Percentiles rank a stretch among this genome's conserved stretches.
These are phyloP conservation scores for Brenthis ino DNA, from an alignment of 2,888 invertebrate species.

Conservation along the genomic window DNA sequence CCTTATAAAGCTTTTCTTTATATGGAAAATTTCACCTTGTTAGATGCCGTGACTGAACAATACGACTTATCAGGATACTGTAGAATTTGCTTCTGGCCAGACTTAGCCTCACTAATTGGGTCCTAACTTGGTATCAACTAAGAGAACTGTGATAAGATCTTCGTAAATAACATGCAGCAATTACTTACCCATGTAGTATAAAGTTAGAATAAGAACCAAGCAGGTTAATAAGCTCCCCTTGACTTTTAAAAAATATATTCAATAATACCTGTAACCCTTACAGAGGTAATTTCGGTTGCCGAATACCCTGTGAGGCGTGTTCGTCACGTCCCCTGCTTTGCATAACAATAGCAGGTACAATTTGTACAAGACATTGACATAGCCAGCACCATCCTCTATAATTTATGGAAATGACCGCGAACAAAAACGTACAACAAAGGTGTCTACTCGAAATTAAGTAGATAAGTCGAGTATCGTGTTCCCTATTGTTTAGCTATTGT, in stretches of 20 bases:
- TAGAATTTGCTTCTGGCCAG: constrained; percentile 57
- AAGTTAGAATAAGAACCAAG: not conserved
- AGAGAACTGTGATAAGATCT: constrained; percentile 37
- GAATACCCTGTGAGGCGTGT: constrained; percentile 65
- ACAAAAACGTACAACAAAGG: constrained; percentile 80
- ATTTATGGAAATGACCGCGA: constrained; percentile 80
- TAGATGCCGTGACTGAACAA: constrained; percentile 72
- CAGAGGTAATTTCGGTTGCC: constrained; percentile 51
- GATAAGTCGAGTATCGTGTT: constrained; percentile 73
- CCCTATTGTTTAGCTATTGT: constrained; percentile 72
- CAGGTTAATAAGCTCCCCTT: constrained; percentile 25
- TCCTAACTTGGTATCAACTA: constrained; percentile 60
- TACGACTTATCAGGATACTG: constrained; percentile 52
- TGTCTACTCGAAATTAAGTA: constrained; percentile 80
- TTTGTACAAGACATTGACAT: constrained; percentile 47
- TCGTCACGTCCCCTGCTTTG: constrained; percentile 70
- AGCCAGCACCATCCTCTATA: constrained; percentile 65
- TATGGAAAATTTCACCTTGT: constrained; percentile 76
- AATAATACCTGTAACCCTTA: constrained; percentile 32
- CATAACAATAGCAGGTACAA: constrained; percentile 79
- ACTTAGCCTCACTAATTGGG: constrained; percentile 65
- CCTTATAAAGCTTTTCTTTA: constrained; percentile 65
- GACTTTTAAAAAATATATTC: constrained; percentile 26
- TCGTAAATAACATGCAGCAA: not conserved
- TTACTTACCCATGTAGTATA: not conserved